Percentiles rank a stretch among this genome's conserved stretches.
Evolutionary conservation across 2,113 vertebrate species (phyloP).

Genomic region (Ceyx cyanopectus): DNA sequence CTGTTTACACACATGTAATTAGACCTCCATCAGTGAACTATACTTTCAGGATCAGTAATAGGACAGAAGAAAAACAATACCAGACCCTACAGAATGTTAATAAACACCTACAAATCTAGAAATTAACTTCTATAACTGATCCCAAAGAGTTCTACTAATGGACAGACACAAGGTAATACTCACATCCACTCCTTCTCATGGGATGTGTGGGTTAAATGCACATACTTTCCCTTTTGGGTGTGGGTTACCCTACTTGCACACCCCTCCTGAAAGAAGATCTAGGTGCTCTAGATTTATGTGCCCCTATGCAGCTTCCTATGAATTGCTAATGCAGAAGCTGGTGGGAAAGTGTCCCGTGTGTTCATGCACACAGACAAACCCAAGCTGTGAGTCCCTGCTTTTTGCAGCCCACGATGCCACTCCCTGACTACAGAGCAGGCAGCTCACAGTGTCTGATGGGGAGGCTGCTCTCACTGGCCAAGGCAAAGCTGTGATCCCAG

Average conservation of each 20-base stretch:
- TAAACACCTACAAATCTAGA: neutral
- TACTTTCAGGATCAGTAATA: neutral
- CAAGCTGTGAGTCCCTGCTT: neutral
- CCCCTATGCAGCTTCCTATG: neutral
- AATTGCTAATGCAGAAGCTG: no score
- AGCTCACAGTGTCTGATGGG: rapidly evolving
- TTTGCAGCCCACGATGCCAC: rapidly evolving
- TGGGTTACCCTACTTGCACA: no score
- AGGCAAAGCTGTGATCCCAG: neutral
- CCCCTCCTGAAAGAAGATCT: neutral
- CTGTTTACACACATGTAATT: neutral
- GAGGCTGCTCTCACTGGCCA: neutral
- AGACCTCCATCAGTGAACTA: neutral
- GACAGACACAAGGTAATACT: neutral
- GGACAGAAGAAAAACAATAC: neutral
- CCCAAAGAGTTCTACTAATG: neutral
- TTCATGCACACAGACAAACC: neutral
- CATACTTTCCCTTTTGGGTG: neutral
- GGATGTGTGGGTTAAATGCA: neutral
- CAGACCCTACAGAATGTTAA: neutral
- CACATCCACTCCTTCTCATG: neutral
- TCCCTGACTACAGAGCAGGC: rapidly evolving
- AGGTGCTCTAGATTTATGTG: neutral
- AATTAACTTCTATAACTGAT: neutral
- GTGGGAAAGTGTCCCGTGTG: rapidly evolving